phyloP scores from a whole-genome alignment of 2,113 vertebrate genomes.

The Lophius piscatorius region DNA sequence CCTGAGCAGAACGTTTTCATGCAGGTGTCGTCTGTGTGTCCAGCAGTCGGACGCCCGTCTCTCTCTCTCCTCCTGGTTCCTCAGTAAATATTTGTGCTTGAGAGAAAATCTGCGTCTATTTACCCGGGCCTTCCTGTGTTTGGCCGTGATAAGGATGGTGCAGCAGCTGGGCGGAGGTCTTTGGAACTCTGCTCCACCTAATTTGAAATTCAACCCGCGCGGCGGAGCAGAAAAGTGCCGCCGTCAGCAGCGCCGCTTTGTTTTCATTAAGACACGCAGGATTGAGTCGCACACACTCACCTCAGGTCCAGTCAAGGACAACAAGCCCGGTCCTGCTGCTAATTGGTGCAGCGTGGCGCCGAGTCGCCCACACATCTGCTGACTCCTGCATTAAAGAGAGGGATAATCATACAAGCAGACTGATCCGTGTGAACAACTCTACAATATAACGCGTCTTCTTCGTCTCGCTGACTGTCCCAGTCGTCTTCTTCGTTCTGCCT shows the following conservation, averaged over 20 bases:
- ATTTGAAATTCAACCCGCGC: constrained; percentile 78
- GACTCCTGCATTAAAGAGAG: neutral
- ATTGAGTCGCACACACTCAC: constrained; percentile 30
- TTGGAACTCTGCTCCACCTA: constrained; percentile 58
- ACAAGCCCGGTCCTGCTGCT: constrained; percentile 31
- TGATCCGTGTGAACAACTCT: too few relatives aligned
- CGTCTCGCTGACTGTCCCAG: too few relatives aligned
- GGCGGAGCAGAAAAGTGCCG: constrained; percentile 71
- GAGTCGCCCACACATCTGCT: constrained; percentile 6
- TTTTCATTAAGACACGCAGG: constrained; percentile 71
- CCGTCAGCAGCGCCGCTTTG: constrained; percentile 76
- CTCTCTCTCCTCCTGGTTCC: constrained; percentile 35
- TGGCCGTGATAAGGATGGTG: constrained; percentile 10
- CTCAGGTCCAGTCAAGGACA: constrained; percentile 43
- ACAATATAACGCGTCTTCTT: too few relatives aligned
- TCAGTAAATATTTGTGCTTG: constrained; percentile 62
- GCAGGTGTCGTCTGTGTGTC: constrained; percentile 1
- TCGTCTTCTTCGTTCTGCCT: too few relatives aligned
- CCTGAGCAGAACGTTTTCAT: too few relatives aligned
- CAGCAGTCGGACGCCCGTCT: constrained; percentile 2
- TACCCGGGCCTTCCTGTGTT: constrained; percentile 30
- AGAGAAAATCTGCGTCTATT: constrained; percentile 67
- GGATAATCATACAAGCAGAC: too few relatives aligned
- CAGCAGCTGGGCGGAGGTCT: constrained; percentile 56
- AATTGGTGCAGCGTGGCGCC: constrained; percentile 22